Evolutionary conservation across 2,888 invertebrate genomes (phyloP), one percentile per base, ranked within the genome.

Genomic region (Caenorhabditis angaria): DNA sequence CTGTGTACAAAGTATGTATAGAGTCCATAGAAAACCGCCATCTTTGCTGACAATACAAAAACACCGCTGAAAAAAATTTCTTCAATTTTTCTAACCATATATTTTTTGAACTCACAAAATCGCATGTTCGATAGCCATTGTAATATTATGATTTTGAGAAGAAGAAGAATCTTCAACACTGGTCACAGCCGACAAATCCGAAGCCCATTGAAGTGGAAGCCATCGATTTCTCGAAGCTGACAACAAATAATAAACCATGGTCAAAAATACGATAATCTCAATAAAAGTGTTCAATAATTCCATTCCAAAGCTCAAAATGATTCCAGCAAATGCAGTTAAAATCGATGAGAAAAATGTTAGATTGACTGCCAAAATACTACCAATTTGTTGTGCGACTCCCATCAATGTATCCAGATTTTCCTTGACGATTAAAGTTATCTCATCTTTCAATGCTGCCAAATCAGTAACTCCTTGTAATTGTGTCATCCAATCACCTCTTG

Each of bases 1-100:
- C 94, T 94, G 88, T 99, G 97, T 61, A 95, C 93, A 74, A 97
- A 91, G 95, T 97, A 99, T 0, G 97, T 97, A 92, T 97, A 99
- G 76, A 97, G 90, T 0, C 97, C 97, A 88, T 99, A 97, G 90
- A 99, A 99, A 0, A 93, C 90, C 0, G 95, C 94, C 92, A 97
- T 94, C 90, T 97, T 99, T 84, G 96, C 93, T 2, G 97, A 95
- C 0, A 97, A 96, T 70, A 94, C 92, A 88, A 99, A 94, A 18
- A 99, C 97, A 82, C 95, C 94, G 82, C 94, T 95, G 63, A 76
- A 83, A 65, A 10, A 59, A 48, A 5, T n/a, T 50, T 29, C 2
- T 25, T 29, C 18, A 57, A 12, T 22, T 35, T 57, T 24, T 35
- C 8, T n/a, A 12, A n/a, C 0, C 63, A 41, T 1, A 35, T 41